These are phyloP conservation scores for Cotesia chilonis DNA, from an alignment of 1,140 invertebrate genomes.

Conservation along the genomic window DNA sequence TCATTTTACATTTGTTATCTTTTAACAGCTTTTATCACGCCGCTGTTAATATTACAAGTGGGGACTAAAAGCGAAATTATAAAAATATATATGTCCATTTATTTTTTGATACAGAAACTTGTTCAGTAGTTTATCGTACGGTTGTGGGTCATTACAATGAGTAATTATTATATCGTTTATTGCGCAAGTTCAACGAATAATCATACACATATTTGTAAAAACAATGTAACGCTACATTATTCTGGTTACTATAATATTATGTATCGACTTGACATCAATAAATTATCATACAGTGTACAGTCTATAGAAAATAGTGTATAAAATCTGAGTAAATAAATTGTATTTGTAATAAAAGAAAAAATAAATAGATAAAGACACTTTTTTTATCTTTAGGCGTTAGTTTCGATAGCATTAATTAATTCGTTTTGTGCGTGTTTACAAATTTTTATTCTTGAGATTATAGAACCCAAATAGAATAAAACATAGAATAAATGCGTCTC, in stretches of 20 bases:
- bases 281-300: not conserved
- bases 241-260: too few relatives aligned
- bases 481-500: too few relatives aligned
- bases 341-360: too few relatives aligned
- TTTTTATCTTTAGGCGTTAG: too few relatives aligned
- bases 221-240: constrained; percentile 21
- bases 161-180: constrained; percentile 55
- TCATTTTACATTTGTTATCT: constrained; percentile 59
- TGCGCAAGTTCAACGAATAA: constrained; percentile 28
- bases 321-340: constrained; percentile 7
- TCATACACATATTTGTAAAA: constrained; percentile 12
- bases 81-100: constrained; percentile 11
- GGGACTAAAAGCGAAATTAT: constrained; percentile 4
- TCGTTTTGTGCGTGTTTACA: too few relatives aligned
- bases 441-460: too few relatives aligned
- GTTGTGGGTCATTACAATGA: constrained; percentile 39
- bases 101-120: constrained; percentile 38
- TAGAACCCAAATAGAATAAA: too few relatives aligned
- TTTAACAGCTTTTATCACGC: constrained; percentile 56
- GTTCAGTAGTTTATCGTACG: constrained; percentile 48
- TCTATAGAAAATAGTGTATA: not conserved
- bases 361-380: too few relatives aligned
- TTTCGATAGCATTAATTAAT: too few relatives aligned
- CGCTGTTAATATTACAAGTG: constrained; percentile 8
- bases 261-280: not conserved